Base-by-base conservation (phyloP, 2,888 invertebrate genomes). In the Pristionchus entomophagus region DNA sequence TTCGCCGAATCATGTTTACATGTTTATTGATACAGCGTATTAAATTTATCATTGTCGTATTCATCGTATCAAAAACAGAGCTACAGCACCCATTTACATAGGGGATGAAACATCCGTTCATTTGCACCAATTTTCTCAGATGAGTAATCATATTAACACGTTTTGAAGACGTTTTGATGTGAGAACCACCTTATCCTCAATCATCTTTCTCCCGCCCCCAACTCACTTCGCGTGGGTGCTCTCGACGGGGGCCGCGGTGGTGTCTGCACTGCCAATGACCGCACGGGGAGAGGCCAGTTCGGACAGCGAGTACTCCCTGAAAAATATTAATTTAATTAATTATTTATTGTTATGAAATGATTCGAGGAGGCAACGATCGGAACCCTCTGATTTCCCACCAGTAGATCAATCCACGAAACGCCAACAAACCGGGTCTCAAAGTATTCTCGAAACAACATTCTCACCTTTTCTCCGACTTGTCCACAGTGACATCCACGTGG, bases 191-290 rank as follows among this genome's bases (percentile, higher is more conserved):
- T n/a, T n/a, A n/a, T n/a, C n/a, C n/a, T n/a, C n/a, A n/a, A n/a
- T n/a, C n/a, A n/a, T n/a, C 14, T 14, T 45, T 14, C 45, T 45
- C 45, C 45, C 45, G 8, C 14, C 45, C 45, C 45, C 45, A 41
- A 78, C 78, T 80, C 78, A 80, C 78, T 80, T 51, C 29, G 35
- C 22, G 12, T 80, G 78, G n/a, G 51, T 51, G 78, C 78, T 80
- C 78, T 80, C 78, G 19, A 49, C 8, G 29, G 49, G 78, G 14
- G 78, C 78, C 1, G 78, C 17, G 1, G 49, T 51, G 78, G 12
- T 49, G 78, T 17, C 19, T 0, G 14, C 65, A 3, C 38, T 45
- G 73, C 41, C 26, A 32, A 51, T 4, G 29, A 8, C 41, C 17
- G 51, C 41, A 19, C 78, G 78, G 6, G 78, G 78, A 2, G 78